Evolutionary conservation across 2,113 vertebrate genomes (phyloP).

Genomic region (Colossoma macropomum): DNA sequence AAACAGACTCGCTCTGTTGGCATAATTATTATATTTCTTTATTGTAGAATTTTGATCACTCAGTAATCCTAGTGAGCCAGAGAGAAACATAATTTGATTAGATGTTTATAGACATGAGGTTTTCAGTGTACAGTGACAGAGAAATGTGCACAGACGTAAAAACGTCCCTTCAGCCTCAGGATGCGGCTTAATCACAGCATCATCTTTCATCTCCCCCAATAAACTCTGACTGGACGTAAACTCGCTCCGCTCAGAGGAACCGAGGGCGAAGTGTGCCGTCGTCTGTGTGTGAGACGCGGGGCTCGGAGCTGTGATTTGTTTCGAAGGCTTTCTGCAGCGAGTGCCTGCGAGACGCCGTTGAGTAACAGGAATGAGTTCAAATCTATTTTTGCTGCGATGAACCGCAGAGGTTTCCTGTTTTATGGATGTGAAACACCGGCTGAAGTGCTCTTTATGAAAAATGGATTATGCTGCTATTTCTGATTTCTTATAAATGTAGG

Average conservation of each 20-base stretch:
- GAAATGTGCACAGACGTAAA: no score
- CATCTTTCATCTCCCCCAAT: no score
- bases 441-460: slow-evolving; percentile 40
- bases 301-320: slow-evolving; percentile 10
- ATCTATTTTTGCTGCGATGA: slow-evolving; percentile 46
- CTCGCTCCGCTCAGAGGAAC: background rate
- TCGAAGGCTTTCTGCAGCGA: background rate
- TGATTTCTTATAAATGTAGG: background rate
- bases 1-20: no score
- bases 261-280: slow-evolving; percentile 12
- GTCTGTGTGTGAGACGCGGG: background rate
- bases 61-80: no score
- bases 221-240: no score
- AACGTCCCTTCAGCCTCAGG: no score
- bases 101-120: no score
- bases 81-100: no score
- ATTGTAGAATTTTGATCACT: no score
- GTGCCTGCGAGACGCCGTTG: background rate
- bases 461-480: slow-evolving; percentile 9
- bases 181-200: no score
- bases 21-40: no score
- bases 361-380: slow-evolving; percentile 6
- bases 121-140: no score
- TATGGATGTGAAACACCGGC: slow-evolving; percentile 14
- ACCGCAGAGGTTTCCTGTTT: slow-evolving; percentile 45